A percentile compares a stretch with the other conserved stretches of the same genome.
Evolutionary conservation across 2,888 invertebrate genomes (phyloP).

Genomic region (Oscheius sp.): DNA sequence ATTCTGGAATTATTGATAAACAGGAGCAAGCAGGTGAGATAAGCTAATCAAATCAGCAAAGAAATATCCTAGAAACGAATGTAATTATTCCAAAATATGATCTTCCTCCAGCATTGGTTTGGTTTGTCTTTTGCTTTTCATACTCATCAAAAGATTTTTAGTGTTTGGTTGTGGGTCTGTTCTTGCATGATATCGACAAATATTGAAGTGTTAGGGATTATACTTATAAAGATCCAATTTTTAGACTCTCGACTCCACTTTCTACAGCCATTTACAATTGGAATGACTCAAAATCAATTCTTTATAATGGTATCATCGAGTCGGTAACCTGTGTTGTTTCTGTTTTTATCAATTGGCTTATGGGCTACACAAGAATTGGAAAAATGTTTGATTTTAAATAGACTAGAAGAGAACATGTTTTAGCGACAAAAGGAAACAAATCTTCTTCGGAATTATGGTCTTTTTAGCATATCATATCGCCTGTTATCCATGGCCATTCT

Average conservation of each 20-base stretch:
- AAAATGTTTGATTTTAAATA: slow-evolving; percentile 33
- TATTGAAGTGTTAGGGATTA: slow-evolving; percentile 55
- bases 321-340: slow-evolving; percentile 48
- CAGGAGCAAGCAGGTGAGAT: slow-evolving; percentile 32
- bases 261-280: slow-evolving; percentile 51
- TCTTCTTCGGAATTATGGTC: slow-evolving; percentile 42
- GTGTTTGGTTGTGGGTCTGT: slow-evolving; percentile 53
- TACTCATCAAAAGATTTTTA: too few relatives aligned
- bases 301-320: slow-evolving; percentile 51
- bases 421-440: slow-evolving; percentile 34
- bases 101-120: slow-evolving; percentile 44
- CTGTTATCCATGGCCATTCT: slow-evolving; percentile 48
- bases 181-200: slow-evolving; percentile 51
- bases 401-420: not conserved
- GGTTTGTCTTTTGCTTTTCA: too few relatives aligned
- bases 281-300: slow-evolving; percentile 48
- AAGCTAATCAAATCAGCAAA: not conserved
- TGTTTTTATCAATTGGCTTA: slow-evolving; percentile 42
- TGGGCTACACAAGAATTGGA: slow-evolving; percentile 48
- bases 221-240: not conserved
- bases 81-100: slow-evolving; percentile 49
- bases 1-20: slow-evolving; percentile 49
- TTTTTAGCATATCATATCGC: slow-evolving; percentile 46
- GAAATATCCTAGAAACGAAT: not conserved
- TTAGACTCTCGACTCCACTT: slow-evolving; percentile 51